Percentiles rank a stretch among this genome's conserved stretches.
These are phyloP conservation scores for Eretmocerus hayati DNA, from an alignment of 2,888 invertebrate genomes.

Conservation along the genomic window DNA sequence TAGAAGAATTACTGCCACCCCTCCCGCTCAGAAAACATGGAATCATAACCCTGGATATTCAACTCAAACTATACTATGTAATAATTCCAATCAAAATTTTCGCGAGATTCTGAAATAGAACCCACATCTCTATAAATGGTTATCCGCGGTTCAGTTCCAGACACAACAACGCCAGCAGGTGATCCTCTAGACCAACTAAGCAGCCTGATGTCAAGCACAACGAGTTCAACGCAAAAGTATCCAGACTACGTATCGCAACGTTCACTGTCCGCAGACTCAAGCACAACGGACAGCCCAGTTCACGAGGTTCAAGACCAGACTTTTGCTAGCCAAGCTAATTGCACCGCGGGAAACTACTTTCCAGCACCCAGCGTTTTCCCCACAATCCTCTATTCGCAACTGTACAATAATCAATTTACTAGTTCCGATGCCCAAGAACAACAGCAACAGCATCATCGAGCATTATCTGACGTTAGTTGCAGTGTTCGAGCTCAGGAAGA, in stretches of 20 bases:
- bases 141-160: conserved; percentile 65
- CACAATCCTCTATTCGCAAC: conserved; percentile 74
- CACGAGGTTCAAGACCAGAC: conserved; percentile 67
- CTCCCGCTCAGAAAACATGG: too few species aligned
- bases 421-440: conserved; percentile 40
- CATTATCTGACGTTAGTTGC: conserved; percentile 36
- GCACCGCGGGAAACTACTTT: conserved; percentile 54
- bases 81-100: too few species aligned
- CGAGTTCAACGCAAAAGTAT: conserved; percentile 39
- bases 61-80: too few species aligned
- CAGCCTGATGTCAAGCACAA: conserved; percentile 38
- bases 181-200: conserved; percentile 43
- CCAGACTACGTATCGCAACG: conserved; percentile 53
- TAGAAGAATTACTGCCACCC: too few species aligned
- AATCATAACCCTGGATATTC: too few species aligned
- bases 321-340: conserved; percentile 30
- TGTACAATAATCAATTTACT: conserved; percentile 57
- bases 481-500: conserved; percentile 42
- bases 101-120: neutral
- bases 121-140: neutral
- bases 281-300: conserved; percentile 75
- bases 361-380: conserved; percentile 65
- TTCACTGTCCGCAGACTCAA: conserved; percentile 74
- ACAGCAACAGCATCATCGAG: conserved; percentile 18
- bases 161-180: conserved; percentile 57